Conservation (phyloP, 2,797 vertebrate species). For the Micropoecilia bifurca region DNA sequence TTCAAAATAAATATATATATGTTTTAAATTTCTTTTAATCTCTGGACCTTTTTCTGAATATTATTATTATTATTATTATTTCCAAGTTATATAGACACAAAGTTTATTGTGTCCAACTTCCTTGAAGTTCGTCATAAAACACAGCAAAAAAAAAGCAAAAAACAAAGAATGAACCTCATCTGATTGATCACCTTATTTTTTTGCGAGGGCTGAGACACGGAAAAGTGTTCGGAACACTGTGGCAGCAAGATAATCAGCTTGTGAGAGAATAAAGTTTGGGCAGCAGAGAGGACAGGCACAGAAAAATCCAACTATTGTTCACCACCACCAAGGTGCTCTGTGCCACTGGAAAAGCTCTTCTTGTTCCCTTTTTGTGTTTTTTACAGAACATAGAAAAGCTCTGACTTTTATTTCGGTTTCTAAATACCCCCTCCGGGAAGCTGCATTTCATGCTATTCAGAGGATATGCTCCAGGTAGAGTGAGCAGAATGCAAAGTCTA, state of each 20-base stretch:
- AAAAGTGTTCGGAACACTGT: neutral
- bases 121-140: neutral
- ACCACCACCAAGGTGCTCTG: slow-evolving; percentile 25
- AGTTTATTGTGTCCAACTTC: neutral
- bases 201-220: neutral
- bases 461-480: slow-evolving; percentile 30
- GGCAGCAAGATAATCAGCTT: slow-evolving; percentile 6
- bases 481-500: slow-evolving; percentile 25
- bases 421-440: slow-evolving; percentile 29
- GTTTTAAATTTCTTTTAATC: neutral
- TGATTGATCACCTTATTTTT: neutral
- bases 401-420: slow-evolving; percentile 39
- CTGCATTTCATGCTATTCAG: slow-evolving; percentile 27
- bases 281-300: slow-evolving; percentile 22
- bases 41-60: neutral
- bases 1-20: neutral
- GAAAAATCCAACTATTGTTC: slow-evolving; percentile 34
- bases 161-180: neutral
- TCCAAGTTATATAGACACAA: neutral
- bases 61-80: neutral
- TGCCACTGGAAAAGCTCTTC: slow-evolving; percentile 26
- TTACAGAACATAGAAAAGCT: slow-evolving; percentile 25
- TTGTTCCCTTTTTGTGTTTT: slow-evolving; percentile 26
- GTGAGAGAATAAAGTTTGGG: neutral
- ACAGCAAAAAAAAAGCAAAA: neutral